Evolutionary conservation across 2,797 vertebrate genomes (phyloP).

Genomic region (Falco columbarius): DNA sequence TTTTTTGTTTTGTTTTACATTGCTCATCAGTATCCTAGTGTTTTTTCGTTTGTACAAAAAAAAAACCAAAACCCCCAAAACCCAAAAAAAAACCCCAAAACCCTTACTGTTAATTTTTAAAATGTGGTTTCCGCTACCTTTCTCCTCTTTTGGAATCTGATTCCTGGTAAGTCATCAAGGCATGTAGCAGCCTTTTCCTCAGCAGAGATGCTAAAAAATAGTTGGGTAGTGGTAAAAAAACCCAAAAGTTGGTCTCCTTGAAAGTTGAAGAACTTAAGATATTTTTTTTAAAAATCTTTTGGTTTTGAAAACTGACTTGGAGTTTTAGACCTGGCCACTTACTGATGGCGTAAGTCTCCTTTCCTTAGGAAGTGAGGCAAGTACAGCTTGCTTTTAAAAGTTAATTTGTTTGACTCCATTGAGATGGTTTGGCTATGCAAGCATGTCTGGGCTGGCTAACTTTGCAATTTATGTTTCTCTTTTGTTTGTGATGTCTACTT

Average conservation of each 20-base stretch:
- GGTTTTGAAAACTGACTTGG: not conserved
- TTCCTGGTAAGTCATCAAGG: not conserved
- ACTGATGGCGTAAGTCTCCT: not conserved
- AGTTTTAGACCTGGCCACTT: not conserved
- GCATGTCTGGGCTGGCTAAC: not conserved
- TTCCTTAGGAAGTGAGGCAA: not conserved
- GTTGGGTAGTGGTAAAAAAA: not conserved
- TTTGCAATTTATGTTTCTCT: not conserved
- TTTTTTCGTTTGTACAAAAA: not conserved
- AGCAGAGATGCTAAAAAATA: not conserved
- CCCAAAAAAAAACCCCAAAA: too few relatives aligned
- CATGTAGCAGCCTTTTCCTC: not conserved
- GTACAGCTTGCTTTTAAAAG: not conserved
- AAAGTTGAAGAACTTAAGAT: not conserved
- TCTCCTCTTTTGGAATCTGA: not conserved
- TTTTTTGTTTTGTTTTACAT: not conserved
- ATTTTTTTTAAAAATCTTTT: not conserved
- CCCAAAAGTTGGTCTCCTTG: not conserved
- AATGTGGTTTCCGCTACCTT: not conserved
- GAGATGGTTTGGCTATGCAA: not conserved
- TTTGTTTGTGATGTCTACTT: not conserved
- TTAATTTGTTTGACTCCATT: not conserved
- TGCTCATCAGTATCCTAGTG: not conserved
- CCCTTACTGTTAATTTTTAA: not conserved
- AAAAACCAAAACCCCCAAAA: not conserved